These are phyloP conservation scores for Benitochromis conjunctus DNA, from an alignment of 2,113 vertebrate species.

Conservation along the genomic window DNA sequence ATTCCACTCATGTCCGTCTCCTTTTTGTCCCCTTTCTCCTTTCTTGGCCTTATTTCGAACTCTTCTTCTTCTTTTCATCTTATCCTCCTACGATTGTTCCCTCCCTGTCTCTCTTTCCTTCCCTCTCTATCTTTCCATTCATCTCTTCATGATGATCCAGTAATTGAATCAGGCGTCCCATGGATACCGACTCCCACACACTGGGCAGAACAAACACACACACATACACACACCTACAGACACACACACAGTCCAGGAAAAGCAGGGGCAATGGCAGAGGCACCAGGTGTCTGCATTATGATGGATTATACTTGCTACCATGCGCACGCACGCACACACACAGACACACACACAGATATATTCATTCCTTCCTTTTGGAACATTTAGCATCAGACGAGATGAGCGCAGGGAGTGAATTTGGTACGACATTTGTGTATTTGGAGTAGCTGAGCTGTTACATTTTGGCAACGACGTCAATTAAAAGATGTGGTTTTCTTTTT, in stretches of 20 bases:
- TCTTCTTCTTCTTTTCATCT: background rate
- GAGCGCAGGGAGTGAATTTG: background rate
- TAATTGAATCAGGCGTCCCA: conserved; percentile 59
- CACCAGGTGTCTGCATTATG: conserved; percentile 44
- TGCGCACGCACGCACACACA: background rate
- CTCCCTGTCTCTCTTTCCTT: background rate
- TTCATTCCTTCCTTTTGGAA: background rate
- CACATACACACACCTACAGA: background rate
- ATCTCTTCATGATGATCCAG: conserved; percentile 22
- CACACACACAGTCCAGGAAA: conserved; percentile 10
- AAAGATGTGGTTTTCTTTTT: background rate
- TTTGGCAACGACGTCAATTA: background rate
- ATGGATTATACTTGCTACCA: conserved; percentile 32
- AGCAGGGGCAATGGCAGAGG: conserved; percentile 2
- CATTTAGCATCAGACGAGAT: background rate
- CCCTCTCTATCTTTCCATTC: conserved; percentile 1
- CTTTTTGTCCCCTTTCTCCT: background rate
- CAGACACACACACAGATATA: background rate
- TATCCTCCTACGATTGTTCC: background rate
- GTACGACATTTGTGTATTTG: background rate
- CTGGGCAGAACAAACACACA: background rate
- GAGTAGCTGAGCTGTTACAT: background rate
- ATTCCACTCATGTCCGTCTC: background rate
- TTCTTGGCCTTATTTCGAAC: background rate
- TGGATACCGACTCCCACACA: conserved; percentile 36